Conservation (phyloP, 2,888 invertebrate genomes). For the Polyploca ridens region DNA sequence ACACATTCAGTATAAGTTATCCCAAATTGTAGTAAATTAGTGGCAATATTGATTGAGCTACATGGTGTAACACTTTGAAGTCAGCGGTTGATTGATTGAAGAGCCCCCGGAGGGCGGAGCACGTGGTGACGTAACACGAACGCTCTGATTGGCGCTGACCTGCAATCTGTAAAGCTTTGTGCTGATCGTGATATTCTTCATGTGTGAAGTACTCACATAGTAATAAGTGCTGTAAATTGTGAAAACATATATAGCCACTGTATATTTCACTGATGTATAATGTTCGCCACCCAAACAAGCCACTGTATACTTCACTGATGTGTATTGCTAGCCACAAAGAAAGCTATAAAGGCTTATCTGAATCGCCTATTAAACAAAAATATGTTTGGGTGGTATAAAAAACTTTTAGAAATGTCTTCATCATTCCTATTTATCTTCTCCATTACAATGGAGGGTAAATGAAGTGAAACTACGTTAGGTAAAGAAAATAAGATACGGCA, state of each 20-base stretch:
- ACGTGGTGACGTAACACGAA: neutral
- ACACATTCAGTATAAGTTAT: neutral
- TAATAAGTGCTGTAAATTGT: too few relatives aligned
- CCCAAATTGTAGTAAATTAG: neutral
- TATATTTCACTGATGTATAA: too few relatives aligned
- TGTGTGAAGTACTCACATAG: too few relatives aligned
- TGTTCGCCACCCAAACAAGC: too few relatives aligned
- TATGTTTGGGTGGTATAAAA: too few relatives aligned
- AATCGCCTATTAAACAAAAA: too few relatives aligned
- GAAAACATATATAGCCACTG: too few relatives aligned
- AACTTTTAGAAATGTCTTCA: too few relatives aligned
- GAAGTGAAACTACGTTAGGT: neutral
- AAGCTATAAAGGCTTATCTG: too few relatives aligned
- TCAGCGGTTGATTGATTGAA: constrained; percentile 1
- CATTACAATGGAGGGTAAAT: neutral
- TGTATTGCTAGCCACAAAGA: too few relatives aligned
- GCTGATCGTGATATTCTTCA: neutral
- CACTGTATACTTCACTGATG: too few relatives aligned
- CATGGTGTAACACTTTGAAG: neutral
- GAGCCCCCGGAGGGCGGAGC: constrained; percentile 1
- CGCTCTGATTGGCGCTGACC: neutral
- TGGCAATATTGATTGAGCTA: neutral
- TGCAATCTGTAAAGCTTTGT: neutral
- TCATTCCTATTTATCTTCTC: neutral
- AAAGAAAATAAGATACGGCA: neutral